Evolutionary conservation across 2,888 invertebrate species (phyloP).

Genomic region (Lissocephala sabroskyi): DNA sequence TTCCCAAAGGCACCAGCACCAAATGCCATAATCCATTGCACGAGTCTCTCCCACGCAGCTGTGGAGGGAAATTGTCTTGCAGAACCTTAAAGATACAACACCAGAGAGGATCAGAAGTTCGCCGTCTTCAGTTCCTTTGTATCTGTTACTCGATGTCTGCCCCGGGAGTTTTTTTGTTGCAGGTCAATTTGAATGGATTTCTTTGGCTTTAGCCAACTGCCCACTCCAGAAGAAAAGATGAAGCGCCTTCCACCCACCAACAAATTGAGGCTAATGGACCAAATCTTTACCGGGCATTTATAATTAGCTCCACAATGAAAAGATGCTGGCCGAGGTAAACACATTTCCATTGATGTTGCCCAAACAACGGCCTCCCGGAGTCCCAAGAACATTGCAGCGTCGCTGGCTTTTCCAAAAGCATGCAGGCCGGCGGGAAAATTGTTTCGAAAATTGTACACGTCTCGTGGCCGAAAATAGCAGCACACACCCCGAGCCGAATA

Average conservation of each 20-base stretch:
- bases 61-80: too few species aligned
- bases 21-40: too few species aligned
- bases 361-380: constrained; percentile 28
- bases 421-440: constrained; percentile 30
- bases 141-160: too few species aligned
- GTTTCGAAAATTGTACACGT: constrained; percentile 51
- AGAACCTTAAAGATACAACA: too few species aligned
- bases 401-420: constrained; percentile 23
- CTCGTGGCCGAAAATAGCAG: constrained; percentile 35
- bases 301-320: constrained; percentile 47
- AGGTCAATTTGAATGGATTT: too few species aligned
- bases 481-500: neutral
- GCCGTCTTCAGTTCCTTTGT: too few species aligned
- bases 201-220: too few species aligned
- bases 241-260: constrained; percentile 13
- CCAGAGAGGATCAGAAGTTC: too few species aligned
- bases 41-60: too few species aligned
- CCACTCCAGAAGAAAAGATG: neutral
- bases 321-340: constrained; percentile 53
- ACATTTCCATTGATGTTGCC: constrained; percentile 41
- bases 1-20: too few species aligned
- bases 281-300: constrained; percentile 40
- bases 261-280: constrained; percentile 54
- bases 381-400: too few species aligned
- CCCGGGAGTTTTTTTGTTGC: too few species aligned